Conservation (phyloP, 2,113 vertebrate genomes). For the Pterophyllum scalare region DNA sequence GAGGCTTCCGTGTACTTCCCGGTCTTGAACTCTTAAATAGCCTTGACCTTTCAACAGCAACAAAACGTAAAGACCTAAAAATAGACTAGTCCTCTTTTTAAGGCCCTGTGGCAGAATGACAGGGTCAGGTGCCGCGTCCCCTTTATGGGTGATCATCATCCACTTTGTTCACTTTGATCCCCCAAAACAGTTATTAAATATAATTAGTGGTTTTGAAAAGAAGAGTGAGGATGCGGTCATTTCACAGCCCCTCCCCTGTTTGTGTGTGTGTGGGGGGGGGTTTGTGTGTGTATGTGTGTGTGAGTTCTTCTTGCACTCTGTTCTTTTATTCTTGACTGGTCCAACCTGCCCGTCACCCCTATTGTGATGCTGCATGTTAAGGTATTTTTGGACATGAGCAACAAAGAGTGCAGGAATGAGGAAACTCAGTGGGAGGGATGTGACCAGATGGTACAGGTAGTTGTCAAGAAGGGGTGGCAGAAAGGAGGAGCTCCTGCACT, state of each 20-base stretch:
- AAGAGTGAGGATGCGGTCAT: constrained; percentile 12
- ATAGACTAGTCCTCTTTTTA: not conserved
- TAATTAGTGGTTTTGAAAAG: not conserved
- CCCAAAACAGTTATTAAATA: constrained; percentile 14
- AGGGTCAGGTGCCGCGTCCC: not conserved
- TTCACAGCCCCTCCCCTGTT: not conserved
- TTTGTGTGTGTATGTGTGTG: not conserved
- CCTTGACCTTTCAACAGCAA: constrained; percentile 14
- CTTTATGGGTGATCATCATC: not conserved
- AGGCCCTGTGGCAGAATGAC: not conserved
- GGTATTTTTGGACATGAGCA: constrained; percentile 36
- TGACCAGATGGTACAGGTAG: constrained; percentile 30
- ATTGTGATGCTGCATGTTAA: constrained; percentile 53
- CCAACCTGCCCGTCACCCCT: constrained; percentile 64
- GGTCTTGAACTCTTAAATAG: constrained; percentile 17
- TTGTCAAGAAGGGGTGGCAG: constrained; percentile 52
- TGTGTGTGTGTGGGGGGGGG: not conserved
- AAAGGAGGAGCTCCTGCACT: constrained; percentile 7
- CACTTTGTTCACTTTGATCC: constrained; percentile 34
- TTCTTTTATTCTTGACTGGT: constrained; percentile 45
- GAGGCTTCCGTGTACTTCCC: not conserved
- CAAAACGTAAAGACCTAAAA: constrained; percentile 7
- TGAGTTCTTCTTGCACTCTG: constrained; percentile 7
- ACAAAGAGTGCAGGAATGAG: constrained; percentile 75
- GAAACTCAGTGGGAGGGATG: constrained; percentile 62